phyloP scores from a whole-genome alignment of 2,113 vertebrate species.

The Poeciliopsis occidentalis region DNA sequence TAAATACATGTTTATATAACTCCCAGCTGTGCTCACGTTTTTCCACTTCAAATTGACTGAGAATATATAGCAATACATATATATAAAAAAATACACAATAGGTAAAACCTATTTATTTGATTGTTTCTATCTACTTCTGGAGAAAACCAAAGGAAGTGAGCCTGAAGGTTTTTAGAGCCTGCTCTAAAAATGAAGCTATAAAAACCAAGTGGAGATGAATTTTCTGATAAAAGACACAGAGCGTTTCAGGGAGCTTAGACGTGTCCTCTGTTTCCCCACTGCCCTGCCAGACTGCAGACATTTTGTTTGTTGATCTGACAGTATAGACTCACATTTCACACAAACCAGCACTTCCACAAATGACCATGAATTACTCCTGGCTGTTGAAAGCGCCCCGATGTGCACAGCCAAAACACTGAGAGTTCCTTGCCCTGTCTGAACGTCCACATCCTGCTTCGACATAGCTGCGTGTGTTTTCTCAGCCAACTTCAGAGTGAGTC shows the following conservation, averaged over 20 bases:
- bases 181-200: too few species aligned
- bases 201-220: too few species aligned
- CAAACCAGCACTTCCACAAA: constrained; percentile 61
- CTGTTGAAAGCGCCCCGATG: constrained; percentile 37
- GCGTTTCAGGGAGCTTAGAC: background rate
- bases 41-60: too few species aligned
- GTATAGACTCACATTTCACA: background rate
- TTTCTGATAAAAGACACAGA: too few species aligned
- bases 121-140: too few species aligned
- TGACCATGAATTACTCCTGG: constrained; percentile 55
- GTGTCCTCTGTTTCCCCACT: background rate
- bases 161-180: too few species aligned
- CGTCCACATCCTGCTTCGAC: constrained; percentile 66
- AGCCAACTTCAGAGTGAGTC: constrained; percentile 64
- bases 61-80: too few species aligned
- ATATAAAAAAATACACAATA: too few species aligned
- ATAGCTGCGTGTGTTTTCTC: constrained; percentile 63
- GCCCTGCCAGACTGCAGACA: constrained; percentile 27
- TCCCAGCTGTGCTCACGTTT: too few species aligned
- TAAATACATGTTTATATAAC: too few species aligned
- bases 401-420: constrained; percentile 40
- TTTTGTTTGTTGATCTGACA: constrained; percentile 12
- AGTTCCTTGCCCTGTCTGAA: constrained; percentile 32
- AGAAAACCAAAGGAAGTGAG: too few species aligned
- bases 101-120: too few species aligned